A percentile compares a stretch with the other conserved stretches of the same genome.
Evolutionary conservation across 2,888 invertebrate genomes (phyloP).

Genomic region (Tubulanus polymorphus): DNA sequence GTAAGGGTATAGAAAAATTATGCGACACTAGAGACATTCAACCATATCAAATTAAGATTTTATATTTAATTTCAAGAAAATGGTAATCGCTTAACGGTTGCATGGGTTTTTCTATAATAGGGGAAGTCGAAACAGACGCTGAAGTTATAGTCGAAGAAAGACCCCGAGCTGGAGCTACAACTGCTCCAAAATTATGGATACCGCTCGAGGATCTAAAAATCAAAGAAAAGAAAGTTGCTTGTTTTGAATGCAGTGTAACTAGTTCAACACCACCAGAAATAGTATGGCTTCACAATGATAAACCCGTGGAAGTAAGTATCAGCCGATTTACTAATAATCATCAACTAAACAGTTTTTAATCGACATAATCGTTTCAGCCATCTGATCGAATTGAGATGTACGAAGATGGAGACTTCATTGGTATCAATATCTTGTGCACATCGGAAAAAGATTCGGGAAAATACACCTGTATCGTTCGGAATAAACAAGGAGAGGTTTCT

Average conservation of each 20-base stretch:
- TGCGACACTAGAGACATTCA: too few relatives aligned
- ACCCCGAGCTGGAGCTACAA: too few relatives aligned
- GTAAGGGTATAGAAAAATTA: too few relatives aligned
- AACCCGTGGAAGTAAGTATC: constrained; percentile 1
- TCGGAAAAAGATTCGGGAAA: constrained; percentile 41
- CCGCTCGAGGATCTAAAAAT: not conserved
- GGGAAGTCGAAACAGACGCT: not conserved
- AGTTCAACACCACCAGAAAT: constrained; percentile 32
- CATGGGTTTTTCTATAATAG: not conserved
- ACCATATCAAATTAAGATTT: too few relatives aligned
- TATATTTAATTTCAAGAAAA: too few relatives aligned
- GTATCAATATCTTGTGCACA: too few relatives aligned
- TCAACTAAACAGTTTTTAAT: too few relatives aligned
- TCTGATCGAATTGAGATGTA: too few relatives aligned
- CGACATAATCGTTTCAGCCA: too few relatives aligned
- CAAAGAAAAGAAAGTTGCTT: not conserved
- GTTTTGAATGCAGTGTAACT: constrained; percentile 12
- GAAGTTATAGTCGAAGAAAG: constrained; percentile 1
- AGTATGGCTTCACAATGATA: constrained; percentile 32
- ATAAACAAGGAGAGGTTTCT: constrained; percentile 39
- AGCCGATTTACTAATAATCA: too few relatives aligned
- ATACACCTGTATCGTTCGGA: constrained; percentile 40
- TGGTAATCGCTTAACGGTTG: too few relatives aligned
- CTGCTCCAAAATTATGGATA: not conserved
- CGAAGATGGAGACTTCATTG: too few relatives aligned